Evolutionary conservation across 2,113 vertebrate genomes (phyloP), one percentile per base, ranked within the genome.

Genomic region (Microcebus ravelobensis): DNA sequence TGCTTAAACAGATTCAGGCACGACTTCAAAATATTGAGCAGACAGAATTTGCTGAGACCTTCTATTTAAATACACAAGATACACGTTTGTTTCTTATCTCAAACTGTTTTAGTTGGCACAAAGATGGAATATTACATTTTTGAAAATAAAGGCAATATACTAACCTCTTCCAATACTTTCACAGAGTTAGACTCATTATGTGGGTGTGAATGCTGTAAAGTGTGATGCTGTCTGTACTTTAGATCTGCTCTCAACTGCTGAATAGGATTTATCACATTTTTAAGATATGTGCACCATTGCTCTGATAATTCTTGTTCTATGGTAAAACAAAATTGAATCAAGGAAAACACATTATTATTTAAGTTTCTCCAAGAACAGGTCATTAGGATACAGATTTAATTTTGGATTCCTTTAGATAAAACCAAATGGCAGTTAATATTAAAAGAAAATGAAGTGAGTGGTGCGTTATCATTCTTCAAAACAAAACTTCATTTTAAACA

Each of bases 231-330:
- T 90, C 98, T 98, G 96, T 98, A 98, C 95, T 98, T 96, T 87
- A 99, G 98, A 96, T 99, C 99, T 70, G 99, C 98, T 96, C 96
- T 98, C 23, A 99, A 98, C 89, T 99, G 99, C 98, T 98, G 98
- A 96, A 99, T 63, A 65, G 99, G 99, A 95, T 96, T 97, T 59
- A 99, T 98, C 45, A 99, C 98, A 73, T 98, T 98, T 82, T 85
- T 95, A 96, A 97, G 97, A 95, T 99, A 99, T 0, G 39, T 48
- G 52, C 98, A 98, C 91, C 97, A 83, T 57, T 99, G 99, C 87
- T 98, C 98, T 94, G 99, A 98, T 89, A 99, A 97, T 50, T 96
- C 95, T 91, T 98, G 95, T 45, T 98, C 99, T 99, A 93, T 70
- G 85, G 95, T 97, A 91, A 98, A 61, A 98, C 3, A 98, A 98